Evolutionary conservation across 2,888 invertebrate species (phyloP), one percentile per base, ranked within the genome.

Genomic region (Corbicula japonica): DNA sequence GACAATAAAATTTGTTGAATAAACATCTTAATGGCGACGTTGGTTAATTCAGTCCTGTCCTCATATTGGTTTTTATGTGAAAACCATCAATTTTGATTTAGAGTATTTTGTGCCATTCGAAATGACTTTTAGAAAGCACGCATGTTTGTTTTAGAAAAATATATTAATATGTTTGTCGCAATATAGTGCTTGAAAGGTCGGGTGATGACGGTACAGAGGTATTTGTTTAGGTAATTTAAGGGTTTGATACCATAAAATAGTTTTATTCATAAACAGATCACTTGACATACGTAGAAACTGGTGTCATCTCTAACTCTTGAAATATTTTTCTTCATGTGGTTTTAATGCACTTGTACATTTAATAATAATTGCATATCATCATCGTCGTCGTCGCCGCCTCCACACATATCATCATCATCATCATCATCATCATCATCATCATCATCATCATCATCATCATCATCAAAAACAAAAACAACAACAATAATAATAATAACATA

Each of bases 1-100:
- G 83, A 79, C 78, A 80, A 83, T 83, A 83, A 83, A 83, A 74
- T 44, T 38, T 54, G 46, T 38, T 62, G 63, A 83, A 80, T 69
- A 83, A 79, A 83, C 74, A 83, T 61, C 79, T 80, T 68, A 44
- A 26, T 46, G 70, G 79, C 79, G 83, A 71, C 83, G 61, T 46
- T 21, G 44, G 41, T 32, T 52, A 70, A 44, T 60, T 56, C 26
- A 18, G n/a, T 46, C 30, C 48, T 34, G 34, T 44, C 46, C 46
- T 70, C 44, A 48, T 65, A 65, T 70, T 66, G 71, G 71, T 34
- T 71, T 70, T 71, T 62, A 34, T 23, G 32, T 56, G 48, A 44
- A 70, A 30, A 60, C 12, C 69, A 76, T 70, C 69, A 50, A 69
- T 63, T 76, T 56, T 18, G 54, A 56, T 63, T 70, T 76, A 23